Conservation (phyloP, 2,888 invertebrate species). For the Calameuta filiformis region DNA sequence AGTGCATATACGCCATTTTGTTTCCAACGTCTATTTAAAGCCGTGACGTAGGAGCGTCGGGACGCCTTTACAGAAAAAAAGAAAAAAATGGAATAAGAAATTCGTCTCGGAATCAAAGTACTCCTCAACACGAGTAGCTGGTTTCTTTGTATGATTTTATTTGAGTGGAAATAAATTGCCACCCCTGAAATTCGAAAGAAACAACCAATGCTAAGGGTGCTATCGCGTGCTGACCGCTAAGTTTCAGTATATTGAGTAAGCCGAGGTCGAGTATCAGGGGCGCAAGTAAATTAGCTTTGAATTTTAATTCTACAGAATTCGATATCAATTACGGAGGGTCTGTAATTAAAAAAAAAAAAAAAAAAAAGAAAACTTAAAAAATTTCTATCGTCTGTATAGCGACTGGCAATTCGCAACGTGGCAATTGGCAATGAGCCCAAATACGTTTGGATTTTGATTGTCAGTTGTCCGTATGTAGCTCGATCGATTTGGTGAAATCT, state of each 20-base stretch:
- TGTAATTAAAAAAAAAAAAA: neutral
- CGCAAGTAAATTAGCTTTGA: neutral
- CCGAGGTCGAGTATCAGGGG: neutral
- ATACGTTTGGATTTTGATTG: neutral
- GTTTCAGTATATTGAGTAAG: neutral
- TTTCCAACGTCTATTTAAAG: neutral
- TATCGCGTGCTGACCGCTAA: neutral
- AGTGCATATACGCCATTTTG: neutral
- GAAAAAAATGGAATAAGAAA: neutral
- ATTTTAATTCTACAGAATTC: neutral
- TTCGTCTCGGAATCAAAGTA: neutral
- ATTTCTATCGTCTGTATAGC: neutral
- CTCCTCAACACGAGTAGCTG: neutral
- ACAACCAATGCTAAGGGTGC: neutral
- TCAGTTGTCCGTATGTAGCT: neutral
- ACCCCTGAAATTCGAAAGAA: neutral
- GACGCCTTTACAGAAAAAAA: neutral
- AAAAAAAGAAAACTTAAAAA: too few relatives aligned
- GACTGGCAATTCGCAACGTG: neutral
- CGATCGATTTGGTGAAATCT: neutral
- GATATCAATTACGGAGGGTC: neutral
- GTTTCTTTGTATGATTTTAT: neutral
- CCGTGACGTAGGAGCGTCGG: neutral
- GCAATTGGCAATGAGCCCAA: neutral
- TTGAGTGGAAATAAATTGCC: slow-evolving; percentile 1